Percentiles rank a stretch among this genome's conserved stretches.
These are phyloP conservation scores for Hydropsyche betteni DNA, from an alignment of 2,888 invertebrate genomes.

Conservation along the genomic window DNA sequence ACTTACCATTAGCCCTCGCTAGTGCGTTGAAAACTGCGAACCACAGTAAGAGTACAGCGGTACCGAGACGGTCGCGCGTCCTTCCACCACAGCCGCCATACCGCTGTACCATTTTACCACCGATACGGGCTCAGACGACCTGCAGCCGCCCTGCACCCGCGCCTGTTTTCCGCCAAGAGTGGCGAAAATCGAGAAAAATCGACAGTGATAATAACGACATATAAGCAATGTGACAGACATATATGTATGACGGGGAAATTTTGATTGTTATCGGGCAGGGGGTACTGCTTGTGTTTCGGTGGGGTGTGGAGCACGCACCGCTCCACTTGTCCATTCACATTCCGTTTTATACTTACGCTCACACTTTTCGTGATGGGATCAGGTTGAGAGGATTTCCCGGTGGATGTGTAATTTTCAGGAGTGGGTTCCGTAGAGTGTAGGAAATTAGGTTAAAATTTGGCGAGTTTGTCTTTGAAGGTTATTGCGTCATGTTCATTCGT, in stretches of 20 bases:
- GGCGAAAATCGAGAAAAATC: slow-evolving; percentile 51
- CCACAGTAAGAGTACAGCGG: slow-evolving; percentile 51
- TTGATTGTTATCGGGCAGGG: not conserved
- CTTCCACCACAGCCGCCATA: slow-evolving; percentile 51
- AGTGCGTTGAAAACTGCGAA: slow-evolving; percentile 47
- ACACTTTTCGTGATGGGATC: not conserved
- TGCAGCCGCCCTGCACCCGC: slow-evolving; percentile 43
- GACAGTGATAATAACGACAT: slow-evolving; percentile 51
- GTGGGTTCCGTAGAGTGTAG: no score
- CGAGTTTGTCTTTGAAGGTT: no score
- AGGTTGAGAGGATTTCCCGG: no score
- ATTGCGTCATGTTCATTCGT: no score
- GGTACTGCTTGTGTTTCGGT: not conserved
- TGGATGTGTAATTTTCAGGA: no score
- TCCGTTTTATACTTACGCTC: slow-evolving; percentile 6
- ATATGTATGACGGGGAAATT: slow-evolving; percentile 32
- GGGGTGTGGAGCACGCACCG: not conserved
- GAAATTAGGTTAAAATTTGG: no score
- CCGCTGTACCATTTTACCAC: slow-evolving; percentile 52
- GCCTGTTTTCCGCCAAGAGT: slow-evolving; percentile 46
- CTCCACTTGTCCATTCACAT: slow-evolving; percentile 2
- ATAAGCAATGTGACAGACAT: slow-evolving; percentile 46
- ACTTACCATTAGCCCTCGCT: slow-evolving; percentile 50
- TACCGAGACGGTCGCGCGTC: slow-evolving; percentile 48
- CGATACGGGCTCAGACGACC: slow-evolving; percentile 49